A percentile compares a stretch with the other conserved stretches of the same genome.
These are phyloP conservation scores for Lapara coniferarum DNA, from an alignment of 2,888 invertebrate species.

Conservation along the genomic window DNA sequence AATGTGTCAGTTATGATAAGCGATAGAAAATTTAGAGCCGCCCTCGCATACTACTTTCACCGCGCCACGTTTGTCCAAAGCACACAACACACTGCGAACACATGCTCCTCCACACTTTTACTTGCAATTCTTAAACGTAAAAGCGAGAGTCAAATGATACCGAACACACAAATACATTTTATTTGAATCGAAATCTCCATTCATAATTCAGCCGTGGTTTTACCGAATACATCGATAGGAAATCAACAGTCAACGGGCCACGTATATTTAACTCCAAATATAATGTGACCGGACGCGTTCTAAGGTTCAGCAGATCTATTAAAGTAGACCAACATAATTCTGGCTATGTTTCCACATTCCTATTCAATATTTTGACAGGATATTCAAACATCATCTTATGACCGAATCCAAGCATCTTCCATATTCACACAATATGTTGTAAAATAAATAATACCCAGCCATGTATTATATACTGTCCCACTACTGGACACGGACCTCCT, in stretches of 20 bases:
- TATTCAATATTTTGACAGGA: no score
- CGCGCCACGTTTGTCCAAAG: conserved; percentile 16
- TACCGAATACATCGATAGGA: not conserved
- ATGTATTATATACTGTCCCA: no score
- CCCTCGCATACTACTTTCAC: conserved; percentile 49
- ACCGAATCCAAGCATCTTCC: no score
- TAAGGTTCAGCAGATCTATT: no score
- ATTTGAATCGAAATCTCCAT: not conserved
- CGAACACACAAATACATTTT: not conserved
- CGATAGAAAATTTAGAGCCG: conserved; percentile 41
- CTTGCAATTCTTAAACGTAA: not conserved
- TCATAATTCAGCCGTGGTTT: not conserved
- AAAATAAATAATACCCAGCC: no score
- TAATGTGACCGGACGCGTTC: no score
- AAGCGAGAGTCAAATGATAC: conserved; percentile 8
- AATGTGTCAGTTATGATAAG: conserved; percentile 24
- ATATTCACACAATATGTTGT: not conserved
- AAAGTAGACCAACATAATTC: no score
- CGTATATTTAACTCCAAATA: no score
- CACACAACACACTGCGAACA: not conserved
- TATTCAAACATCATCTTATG: no score
- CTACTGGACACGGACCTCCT: no score
- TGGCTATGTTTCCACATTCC: no score
- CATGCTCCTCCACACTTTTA: not conserved
- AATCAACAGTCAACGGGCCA: no score